phyloP scores from a whole-genome alignment of 2,888 invertebrate species.

The Tholera decimalis region DNA sequence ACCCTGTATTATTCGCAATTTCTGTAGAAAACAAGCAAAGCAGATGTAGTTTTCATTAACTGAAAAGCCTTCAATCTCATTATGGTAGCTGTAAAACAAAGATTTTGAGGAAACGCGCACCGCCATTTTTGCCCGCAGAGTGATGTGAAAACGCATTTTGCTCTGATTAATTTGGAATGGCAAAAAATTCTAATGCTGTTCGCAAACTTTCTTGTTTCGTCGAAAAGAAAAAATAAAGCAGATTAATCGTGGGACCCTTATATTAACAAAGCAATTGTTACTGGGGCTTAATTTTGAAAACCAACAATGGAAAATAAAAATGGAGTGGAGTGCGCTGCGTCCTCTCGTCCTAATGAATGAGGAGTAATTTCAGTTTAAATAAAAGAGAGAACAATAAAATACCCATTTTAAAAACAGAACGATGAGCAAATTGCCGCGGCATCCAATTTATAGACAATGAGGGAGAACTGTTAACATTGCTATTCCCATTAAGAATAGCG shows the following conservation, averaged over 20 bases:
- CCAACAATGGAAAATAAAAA: conserved; percentile 90
- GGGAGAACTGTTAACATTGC: conserved; percentile 82
- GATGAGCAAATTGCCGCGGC: conserved; percentile 85
- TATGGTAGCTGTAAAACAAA: conserved; percentile 60
- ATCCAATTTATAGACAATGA: conserved; percentile 85
- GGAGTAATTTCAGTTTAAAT: conserved; percentile 89
- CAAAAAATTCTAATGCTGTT: conserved; percentile 70
- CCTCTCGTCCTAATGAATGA: conserved; percentile 87
- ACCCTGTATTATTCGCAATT: conserved; percentile 12
- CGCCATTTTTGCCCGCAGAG: conserved; percentile 40
- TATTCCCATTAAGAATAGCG: conserved; percentile 75
- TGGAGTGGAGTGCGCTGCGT: conserved; percentile 84
- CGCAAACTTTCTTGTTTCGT: conserved; percentile 73
- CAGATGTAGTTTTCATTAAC: conserved; percentile 58
- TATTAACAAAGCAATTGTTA: conserved; percentile 90
- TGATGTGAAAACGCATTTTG: conserved; percentile 60
- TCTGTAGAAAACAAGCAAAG: conserved; percentile 45
- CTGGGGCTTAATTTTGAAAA: conserved; percentile 89
- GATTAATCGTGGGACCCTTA: conserved; percentile 85
- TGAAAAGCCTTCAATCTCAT: conserved; percentile 65
- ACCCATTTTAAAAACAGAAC: conserved; percentile 86
- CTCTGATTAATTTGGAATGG: conserved; percentile 70
- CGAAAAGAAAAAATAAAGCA: conserved; percentile 77
- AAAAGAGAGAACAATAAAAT: conserved; percentile 89
- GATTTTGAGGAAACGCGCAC: conserved; percentile 49